Evolutionary conservation across 2,113 vertebrate genomes (phyloP).

Genomic region (Hypocryptadius cinnamomeus): DNA sequence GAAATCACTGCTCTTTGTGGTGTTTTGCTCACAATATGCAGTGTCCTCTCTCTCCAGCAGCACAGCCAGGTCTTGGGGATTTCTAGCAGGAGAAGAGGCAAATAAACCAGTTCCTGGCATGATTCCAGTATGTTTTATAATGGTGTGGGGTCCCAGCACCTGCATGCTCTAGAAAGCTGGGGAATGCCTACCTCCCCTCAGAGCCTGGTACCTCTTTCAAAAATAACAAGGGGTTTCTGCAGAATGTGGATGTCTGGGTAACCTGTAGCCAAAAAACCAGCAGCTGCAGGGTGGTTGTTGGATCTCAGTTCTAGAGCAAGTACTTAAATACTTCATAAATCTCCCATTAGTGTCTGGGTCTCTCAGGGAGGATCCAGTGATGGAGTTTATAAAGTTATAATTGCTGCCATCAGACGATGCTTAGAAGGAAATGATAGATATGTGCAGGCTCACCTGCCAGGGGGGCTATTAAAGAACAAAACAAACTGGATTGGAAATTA

Average conservation of each 20-base stretch:
- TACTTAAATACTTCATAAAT: constrained; percentile 36
- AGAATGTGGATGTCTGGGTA: neutral
- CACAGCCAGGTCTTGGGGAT: neutral
- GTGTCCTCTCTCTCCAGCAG: neutral
- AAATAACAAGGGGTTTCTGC: neutral
- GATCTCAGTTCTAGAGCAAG: neutral
- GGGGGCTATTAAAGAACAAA: neutral
- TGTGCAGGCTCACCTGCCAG: neutral
- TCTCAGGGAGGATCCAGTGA: constrained; percentile 9
- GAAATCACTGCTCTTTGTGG: neutral
- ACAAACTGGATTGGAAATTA: neutral
- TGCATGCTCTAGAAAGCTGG: neutral
- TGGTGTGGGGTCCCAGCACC: neutral
- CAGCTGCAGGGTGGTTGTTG: neutral
- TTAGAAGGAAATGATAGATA: neutral
- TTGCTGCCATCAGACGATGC: neutral
- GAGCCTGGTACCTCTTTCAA: neutral
- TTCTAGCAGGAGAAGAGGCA: neutral
- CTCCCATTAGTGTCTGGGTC: neutral
- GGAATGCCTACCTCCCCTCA: neutral
- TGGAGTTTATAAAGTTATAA: constrained; percentile 8
- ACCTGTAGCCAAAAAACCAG: neutral
- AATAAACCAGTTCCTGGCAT: neutral
- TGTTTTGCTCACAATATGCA: neutral
- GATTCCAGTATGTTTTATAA: neutral